Evolutionary conservation across 2,113 vertebrate species (phyloP).

Genomic region (Fregata magnificens): DNA sequence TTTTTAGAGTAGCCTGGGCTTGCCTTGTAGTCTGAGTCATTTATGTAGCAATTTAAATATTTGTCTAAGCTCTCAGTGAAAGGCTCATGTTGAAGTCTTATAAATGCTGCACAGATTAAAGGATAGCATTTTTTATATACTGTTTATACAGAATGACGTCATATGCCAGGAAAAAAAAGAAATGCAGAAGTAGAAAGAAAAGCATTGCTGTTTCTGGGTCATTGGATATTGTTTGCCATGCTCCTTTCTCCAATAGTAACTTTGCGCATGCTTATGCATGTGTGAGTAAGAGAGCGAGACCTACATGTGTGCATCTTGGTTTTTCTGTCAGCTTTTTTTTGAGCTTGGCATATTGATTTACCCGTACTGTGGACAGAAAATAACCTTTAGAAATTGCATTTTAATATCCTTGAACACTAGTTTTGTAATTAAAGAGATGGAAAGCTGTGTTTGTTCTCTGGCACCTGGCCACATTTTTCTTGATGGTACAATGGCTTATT

Average conservation of each 20-base stretch:
- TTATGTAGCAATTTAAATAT: constrained; percentile 47
- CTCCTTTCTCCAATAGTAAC: background rate
- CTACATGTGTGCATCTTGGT: background rate
- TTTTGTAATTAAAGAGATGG: background rate
- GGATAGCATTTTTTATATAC: background rate
- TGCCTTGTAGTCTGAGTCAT: background rate
- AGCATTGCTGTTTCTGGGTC: background rate
- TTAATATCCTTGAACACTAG: background rate
- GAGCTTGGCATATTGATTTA: background rate
- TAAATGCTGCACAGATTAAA: background rate
- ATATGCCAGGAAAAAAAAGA: background rate
- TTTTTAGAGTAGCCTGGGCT: constrained; percentile 34
- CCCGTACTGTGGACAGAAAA: background rate
- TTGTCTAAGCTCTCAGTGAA: constrained; percentile 37
- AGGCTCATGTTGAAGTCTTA: background rate
- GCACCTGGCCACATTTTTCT: background rate
- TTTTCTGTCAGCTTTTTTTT: background rate
- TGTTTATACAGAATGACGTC: background rate
- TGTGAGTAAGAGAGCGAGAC: background rate
- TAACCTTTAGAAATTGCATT: background rate
- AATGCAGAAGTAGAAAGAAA: background rate
- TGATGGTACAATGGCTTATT: background rate
- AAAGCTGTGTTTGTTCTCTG: background rate
- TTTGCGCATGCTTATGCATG: background rate
- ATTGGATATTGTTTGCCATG: background rate